Conservation (phyloP, 2,888 invertebrate genomes). For the Scaptomyza cyrtandrae region DNA sequence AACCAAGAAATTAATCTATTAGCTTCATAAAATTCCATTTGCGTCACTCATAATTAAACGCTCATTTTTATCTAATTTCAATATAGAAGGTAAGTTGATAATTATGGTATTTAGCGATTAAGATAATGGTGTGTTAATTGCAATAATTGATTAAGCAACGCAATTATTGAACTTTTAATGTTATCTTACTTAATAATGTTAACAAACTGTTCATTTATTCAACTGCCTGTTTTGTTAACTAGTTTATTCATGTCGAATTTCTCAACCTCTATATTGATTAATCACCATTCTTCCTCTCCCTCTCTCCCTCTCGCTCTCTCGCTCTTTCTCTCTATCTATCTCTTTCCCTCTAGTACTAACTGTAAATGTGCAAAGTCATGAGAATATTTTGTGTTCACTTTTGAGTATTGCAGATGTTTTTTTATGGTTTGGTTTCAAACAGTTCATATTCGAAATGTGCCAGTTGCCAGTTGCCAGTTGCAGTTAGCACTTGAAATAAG, state of each 20-base stretch:
- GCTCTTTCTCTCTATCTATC: too few relatives aligned
- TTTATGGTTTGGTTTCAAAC: background rate
- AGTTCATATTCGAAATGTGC: slow-evolving; percentile 9
- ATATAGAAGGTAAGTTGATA: background rate
- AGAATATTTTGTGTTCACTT: slow-evolving; percentile 25
- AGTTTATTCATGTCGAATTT: slow-evolving; percentile 1
- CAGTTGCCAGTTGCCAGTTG: slow-evolving; percentile 4
- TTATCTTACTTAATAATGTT: too few relatives aligned
- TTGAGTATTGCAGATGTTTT: slow-evolving; percentile 3
- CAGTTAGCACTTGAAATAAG: slow-evolving; percentile 15
- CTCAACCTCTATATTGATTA: slow-evolving; percentile 27
- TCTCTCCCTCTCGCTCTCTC: too few relatives aligned
- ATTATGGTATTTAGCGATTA: background rate
- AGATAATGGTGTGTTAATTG: background rate
- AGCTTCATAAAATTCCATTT: slow-evolving; percentile 2
- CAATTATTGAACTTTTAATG: background rate
- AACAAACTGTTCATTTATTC: too few relatives aligned
- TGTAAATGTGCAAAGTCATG: slow-evolving; percentile 24
- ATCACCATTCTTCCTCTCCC: slow-evolving; percentile 11
- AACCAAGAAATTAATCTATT: background rate
- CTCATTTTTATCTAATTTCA: background rate
- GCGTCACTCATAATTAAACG: background rate
- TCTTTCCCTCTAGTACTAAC: background rate
- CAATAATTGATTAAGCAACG: background rate
- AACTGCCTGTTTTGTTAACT: background rate